phyloP scores from a whole-genome alignment of 2,797 vertebrate species.

The Myoxocephalus aenaeus region DNA sequence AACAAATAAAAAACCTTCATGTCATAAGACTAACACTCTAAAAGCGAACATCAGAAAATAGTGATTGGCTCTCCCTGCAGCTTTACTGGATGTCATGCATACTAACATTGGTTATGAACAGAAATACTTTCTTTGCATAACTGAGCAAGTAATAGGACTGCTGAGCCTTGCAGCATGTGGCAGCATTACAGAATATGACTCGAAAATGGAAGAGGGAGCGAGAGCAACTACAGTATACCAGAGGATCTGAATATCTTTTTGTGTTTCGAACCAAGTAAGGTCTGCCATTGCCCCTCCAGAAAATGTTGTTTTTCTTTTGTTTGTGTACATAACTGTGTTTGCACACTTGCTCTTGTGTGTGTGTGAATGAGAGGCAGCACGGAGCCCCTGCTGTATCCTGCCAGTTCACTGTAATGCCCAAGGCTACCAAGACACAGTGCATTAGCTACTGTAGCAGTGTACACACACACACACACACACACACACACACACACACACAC shows the following conservation, averaged over 20 bases:
- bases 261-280: slow-evolving; percentile 25
- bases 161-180: slow-evolving; percentile 28
- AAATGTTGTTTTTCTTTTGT: slow-evolving; percentile 4
- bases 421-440: slow-evolving; percentile 43
- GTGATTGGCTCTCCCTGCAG: slow-evolving; percentile 35
- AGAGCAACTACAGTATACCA: not conserved
- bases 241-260: not conserved
- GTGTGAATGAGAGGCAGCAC: slow-evolving; percentile 19
- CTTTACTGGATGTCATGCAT: slow-evolving; percentile 46
- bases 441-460: slow-evolving; percentile 20
- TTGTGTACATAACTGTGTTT: slow-evolving; percentile 2
- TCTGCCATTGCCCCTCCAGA: slow-evolving; percentile 20
- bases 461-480: not conserved
- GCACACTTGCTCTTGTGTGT: not conserved
- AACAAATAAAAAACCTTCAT: slow-evolving; percentile 18
- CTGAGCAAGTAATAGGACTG: slow-evolving; percentile 27
- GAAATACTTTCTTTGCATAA: slow-evolving; percentile 40
- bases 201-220: slow-evolving; percentile 12
- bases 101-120: slow-evolving; percentile 41
- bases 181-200: slow-evolving; percentile 7
- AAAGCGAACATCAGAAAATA: slow-evolving; percentile 32
- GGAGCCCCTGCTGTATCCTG: slow-evolving; percentile 33
- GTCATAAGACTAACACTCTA: slow-evolving; percentile 19
- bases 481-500: slow-evolving; percentile 1
- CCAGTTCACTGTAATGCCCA: slow-evolving; percentile 43